Base-by-base conservation (phyloP, 2,113 vertebrate genomes). In the Chlorodrepanis virens region DNA sequence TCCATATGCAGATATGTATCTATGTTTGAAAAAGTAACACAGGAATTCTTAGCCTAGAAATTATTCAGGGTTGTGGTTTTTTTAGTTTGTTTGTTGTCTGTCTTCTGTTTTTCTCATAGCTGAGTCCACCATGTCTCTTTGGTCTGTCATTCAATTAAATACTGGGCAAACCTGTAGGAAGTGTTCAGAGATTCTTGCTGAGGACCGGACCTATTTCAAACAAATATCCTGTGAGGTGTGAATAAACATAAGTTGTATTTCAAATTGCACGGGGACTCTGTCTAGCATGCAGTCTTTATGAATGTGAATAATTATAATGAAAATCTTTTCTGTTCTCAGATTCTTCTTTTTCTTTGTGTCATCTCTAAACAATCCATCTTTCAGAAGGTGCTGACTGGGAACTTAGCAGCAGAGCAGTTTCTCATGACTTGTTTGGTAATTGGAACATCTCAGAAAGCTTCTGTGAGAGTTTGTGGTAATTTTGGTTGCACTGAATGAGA, bases 381-480 rank as follows among this genome's bases (percentile, higher is more conserved):
- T 93, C 68, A 37, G 59, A 92, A 88, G 57, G n/a, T 82, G 56
- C 60, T 81, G 74, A 80, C 59, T 96, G 81, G 44, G 44, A 91
- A 90, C 80, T 94, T 79, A 50, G 33, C 88, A 74, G 65, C 63
- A 94, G 50, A 61, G 61, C 67, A 86, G 31, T 91, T 95, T 96
- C 94, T 93, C 40, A 68, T 94, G 71, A 72, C 75, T 56, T 85
- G 25, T 65, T 88, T 80, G 50, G 78, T 80, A 89, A 74, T 53
- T 92, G 91, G 83, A 93, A 87, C 87, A 82, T 94, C 82, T 96
- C 84, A 65, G 52, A 90, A 81, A 74, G 56, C 37, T 90, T 83
- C 53, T 77, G 25, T 69, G 78, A 93, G 76, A 78, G 70, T 75
- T 81, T 93, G 83, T 78, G 83, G 78, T 91, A 79, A 80, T 75